Evolutionary conservation across 1,140 invertebrate genomes (phyloP), one percentile per base, ranked within the genome.

Genomic region (Diorhabda elongata): DNA sequence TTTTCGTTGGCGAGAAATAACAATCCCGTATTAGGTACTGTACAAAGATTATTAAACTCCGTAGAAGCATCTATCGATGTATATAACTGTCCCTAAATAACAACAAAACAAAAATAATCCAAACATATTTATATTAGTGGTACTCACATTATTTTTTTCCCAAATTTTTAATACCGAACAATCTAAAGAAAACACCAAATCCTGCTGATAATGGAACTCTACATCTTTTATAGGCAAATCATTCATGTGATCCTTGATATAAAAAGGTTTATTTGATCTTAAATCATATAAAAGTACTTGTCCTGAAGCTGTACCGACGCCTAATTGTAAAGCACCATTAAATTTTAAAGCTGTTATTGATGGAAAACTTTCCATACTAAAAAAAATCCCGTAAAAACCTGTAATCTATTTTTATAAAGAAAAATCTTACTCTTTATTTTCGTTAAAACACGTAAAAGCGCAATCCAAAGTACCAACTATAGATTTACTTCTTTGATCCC

Each of bases 281-380:
- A 99, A 90, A 81, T 99, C 98, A 81, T 98, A 99, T 0, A 99
- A 80, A 3, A 99, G 84, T 44, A 98, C 86, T 85, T 98, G 95
- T 0, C 98, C 98, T 60, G 92, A 95, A 1, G 89, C 89, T 58
- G 95, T 98, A 44, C 98, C 98, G 4, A 98, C 95, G 58, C 89
- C 97, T 77, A 99, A 82, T 69, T 89, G 90, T 44, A 99, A 82
- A 3, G 87, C 89, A 80, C 94, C 95, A 80, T 92, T 88, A 81
- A 91, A 94, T 75, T 90, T 88, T 4, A 98, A 75, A 6, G 92
- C 84, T 7, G 93, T 95, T 61, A 98, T 86, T 42, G 90, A 88
- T 52, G 94, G 93, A 58, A 95, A 82, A 62, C 81, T 83, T 67
- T 85, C 81, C 69, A 88, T 81, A 74, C 89, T 91, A 76, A 72